Base-by-base conservation (phyloP, 1,140 invertebrate species). In the Drosophila tristis region DNA sequence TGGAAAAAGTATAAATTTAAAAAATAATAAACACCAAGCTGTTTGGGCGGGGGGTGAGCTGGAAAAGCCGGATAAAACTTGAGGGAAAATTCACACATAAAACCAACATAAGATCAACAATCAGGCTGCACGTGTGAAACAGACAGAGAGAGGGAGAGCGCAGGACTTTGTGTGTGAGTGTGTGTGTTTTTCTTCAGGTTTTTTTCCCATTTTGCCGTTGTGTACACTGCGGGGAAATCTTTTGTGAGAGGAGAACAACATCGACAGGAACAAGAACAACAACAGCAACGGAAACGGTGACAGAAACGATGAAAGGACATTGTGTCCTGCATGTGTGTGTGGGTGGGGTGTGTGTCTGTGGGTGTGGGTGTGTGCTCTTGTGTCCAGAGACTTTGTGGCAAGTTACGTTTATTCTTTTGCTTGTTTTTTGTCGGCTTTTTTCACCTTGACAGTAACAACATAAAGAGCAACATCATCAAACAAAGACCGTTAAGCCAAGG, bases 391-490 rank as follows among this genome's bases (percentile, higher is more conserved):
- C 68, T 72, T 72, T 72, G 68, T 60, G 56, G 23, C 71, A 72
- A 72, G 66, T 72, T 72, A 53, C 55, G 59, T 35, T 45, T 56
- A 56, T 74, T 31, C 49, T 42, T 55, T 72, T 48, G 13, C 43
- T 53, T 73, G 58, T 51, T 55, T 35, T 44, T 63, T 48, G 15
- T 47, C 4, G 25, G 26, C 29, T 62, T 74, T 73, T 74, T 62
- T 51, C 16, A 45, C 58, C 51, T 74, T 58, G 47, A 55, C 50
- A 65, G 31, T 35, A 45, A 64, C 60, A 70, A 51, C 23, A 50
- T 58, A 74, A 74, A 75, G 51, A 75, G 55, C 61, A 74, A 86
- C 72, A 85, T 67, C 72, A 86, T 58, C 64, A 86, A 87, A 81
- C 78, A 78, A 54, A 68, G 63, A 63, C 64, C 59, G 71, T 65